These are phyloP conservation scores for Paramormyrops kingsleyae DNA, from an alignment of 2,113 vertebrate species.

Conservation along the genomic window DNA sequence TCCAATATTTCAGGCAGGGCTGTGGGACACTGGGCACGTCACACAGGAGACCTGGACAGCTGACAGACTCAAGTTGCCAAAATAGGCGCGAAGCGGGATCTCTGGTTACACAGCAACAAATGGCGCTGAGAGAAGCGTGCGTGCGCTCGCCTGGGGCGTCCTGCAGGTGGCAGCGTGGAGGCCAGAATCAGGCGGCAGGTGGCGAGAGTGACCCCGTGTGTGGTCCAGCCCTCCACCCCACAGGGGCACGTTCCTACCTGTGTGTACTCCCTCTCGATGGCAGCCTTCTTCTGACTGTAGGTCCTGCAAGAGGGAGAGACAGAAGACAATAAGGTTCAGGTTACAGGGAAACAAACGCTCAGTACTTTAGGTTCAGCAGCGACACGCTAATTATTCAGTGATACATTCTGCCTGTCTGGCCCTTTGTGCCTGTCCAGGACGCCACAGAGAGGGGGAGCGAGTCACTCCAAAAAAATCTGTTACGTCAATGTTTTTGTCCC, in stretches of 20 bases:
- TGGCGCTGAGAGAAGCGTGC: not conserved
- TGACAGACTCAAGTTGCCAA: not conserved
- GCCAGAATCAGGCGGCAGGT: not conserved
- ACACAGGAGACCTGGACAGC: not conserved
- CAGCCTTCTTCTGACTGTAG: constrained; percentile 94
- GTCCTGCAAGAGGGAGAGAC: constrained; percentile 65
- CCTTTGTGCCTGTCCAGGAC: not conserved
- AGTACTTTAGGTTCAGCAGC: not conserved
- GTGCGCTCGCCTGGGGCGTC: not conserved
- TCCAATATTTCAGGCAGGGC: not conserved
- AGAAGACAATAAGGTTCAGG: constrained; percentile 22
- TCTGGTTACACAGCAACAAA: not conserved
- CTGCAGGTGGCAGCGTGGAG: not conserved
- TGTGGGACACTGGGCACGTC: not conserved
- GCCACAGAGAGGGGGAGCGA: not conserved
- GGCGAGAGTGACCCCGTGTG: not conserved
- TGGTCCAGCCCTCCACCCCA: not conserved
- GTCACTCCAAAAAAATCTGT: not conserved
- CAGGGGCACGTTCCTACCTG: constrained; percentile 66
- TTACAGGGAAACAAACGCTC: not conserved
- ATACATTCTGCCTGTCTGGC: not conserved
- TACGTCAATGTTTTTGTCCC: not conserved
- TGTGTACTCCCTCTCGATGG: constrained; percentile 91
- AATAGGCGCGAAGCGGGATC: not conserved
- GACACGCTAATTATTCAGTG: not conserved